Conservation (phyloP, 2,797 vertebrate genomes). For the Arrhamphus sclerolepis region DNA sequence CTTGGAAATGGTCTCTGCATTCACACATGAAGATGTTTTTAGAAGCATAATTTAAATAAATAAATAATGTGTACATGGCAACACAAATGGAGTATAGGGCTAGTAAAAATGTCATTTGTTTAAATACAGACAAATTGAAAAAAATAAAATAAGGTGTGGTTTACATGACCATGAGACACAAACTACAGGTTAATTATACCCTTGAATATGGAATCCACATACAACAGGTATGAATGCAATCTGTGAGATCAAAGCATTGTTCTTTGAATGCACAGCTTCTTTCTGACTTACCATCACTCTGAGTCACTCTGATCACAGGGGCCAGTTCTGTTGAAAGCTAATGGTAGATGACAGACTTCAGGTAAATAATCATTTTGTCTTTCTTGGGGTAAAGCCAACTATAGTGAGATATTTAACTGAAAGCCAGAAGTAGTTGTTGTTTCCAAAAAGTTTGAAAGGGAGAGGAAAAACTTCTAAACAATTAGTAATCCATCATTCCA, state of each 20-base stretch:
- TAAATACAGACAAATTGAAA: too few relatives aligned
- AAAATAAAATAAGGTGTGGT: too few relatives aligned
- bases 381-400: too few relatives aligned
- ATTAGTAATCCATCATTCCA: too few relatives aligned
- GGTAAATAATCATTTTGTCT: too few relatives aligned
- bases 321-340: background rate
- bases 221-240: background rate
- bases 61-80: background rate
- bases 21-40: background rate
- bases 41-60: background rate
- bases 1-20: background rate
- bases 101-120: too few relatives aligned
- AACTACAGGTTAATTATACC: background rate
- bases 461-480: too few relatives aligned
- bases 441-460: too few relatives aligned
- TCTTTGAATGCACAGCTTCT: background rate
- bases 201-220: background rate
- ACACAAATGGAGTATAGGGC: background rate
- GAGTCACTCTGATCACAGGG: background rate
- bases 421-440: too few relatives aligned
- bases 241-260: background rate
- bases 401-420: too few relatives aligned
- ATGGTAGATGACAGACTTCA: background rate
- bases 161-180: background rate
- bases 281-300: background rate